Base-by-base conservation (phyloP, 2,797 vertebrate species). In the Phoebastria nigripes region DNA sequence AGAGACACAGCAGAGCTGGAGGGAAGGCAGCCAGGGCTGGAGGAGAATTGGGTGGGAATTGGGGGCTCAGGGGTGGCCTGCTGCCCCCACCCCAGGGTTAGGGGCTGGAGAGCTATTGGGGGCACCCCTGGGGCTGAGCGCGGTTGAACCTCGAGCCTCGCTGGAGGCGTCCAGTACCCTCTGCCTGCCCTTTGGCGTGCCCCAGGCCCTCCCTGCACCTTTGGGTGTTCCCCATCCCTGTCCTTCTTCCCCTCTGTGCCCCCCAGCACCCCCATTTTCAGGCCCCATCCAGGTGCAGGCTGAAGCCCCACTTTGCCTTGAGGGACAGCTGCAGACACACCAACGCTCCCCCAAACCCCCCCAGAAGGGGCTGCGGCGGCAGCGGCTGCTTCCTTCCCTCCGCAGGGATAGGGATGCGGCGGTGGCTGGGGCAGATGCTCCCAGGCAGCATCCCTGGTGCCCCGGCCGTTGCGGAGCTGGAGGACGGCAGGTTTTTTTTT, bases 321-420 rank as follows among this genome's bases (percentile, higher is more conserved):
- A 29, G 49, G 49, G 11, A 13, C 37, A n/a, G 8, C 24, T 15
- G 26, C 25, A 42, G 59, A 9, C 9, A 5, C 11, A 3, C 31
- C 20, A 8, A 8, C 1, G 1, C 24, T 42, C 31, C 37, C 15
- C 55, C 10, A 15, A 35, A 35, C 46, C 42, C 41, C 33, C 16
- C 39, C 26, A 7, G 5, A 46, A 47, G 18, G 47, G 39, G 21
- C 12, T 15, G 21, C 2, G 2, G 54, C 35, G 2, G 18, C 24
- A 41, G 39, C 37, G 4, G 52, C 52, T 54, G 31, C 54, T 19
- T n/a, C 11, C 12, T 24, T 11, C 12, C 24, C 21, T 47, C 41
- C 8, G 2, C 62, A n/a, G 17, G 16, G 42, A 24, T 1, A 0
- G 19, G 33, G 19, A 41, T 1, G 3, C 3, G 6, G 22, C 4